Evolutionary conservation across 2,888 invertebrate genomes (phyloP), one percentile per base, ranked within the genome.

Genomic region (Noctuana brunneofusca): DNA sequence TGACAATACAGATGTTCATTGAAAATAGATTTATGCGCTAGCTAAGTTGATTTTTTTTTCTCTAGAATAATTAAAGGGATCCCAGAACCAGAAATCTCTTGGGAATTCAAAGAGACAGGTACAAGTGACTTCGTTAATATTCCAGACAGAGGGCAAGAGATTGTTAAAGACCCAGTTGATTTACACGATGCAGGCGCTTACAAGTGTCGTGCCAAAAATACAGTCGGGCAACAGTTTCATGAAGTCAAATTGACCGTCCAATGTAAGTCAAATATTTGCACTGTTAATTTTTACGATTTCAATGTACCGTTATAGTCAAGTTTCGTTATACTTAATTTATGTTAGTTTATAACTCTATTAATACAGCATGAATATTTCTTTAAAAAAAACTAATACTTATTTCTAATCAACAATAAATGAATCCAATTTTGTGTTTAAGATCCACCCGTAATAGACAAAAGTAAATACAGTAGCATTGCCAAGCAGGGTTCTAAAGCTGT

Each of bases 381-480:
- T n/a, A n/a, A n/a, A n/a, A n/a, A n/a, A n/a, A n/a, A n/a, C n/a
- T n/a, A n/a, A n/a, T n/a, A n/a, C n/a, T n/a, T n/a, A n/a, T n/a
- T n/a, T n/a, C n/a, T n/a, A n/a, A n/a, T n/a, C n/a, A n/a, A n/a
- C n/a, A n/a, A n/a, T n/a, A n/a, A n/a, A n/a, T n/a, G n/a, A n/a
- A n/a, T n/a, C n/a, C n/a, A n/a, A n/a, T n/a, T n/a, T 63, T 41
- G 2, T 58, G 38, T 71, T 68, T 30, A 68, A 84, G 84, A 72
- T 58, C 6, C 27, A n/a, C 84, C 84, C 3, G 64, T 58, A 64
- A 74, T 84, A 48, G 66, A 78, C 22, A 75, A 78, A 65, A 62
- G 53, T 2, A 24, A 38, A 2, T 49, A 41, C 1, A 49, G 58
- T 58, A 46, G 75, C 11, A 41, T 38, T 0, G 69, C 63, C 4